Evolutionary conservation across 2,888 invertebrate species (phyloP).

Genomic region (Watsonalla binaria): DNA sequence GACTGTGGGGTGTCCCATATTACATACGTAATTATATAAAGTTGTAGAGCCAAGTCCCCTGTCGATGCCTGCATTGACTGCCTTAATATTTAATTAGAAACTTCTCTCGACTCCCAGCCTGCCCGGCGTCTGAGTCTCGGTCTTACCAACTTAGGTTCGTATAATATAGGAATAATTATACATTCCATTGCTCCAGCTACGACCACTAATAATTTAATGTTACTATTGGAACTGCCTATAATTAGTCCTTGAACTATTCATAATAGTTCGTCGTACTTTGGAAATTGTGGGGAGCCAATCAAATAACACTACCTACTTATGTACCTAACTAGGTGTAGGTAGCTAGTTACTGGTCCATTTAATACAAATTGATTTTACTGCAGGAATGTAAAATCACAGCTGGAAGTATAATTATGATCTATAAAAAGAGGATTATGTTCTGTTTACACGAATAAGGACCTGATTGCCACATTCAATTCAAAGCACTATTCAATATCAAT

Average conservation of each 20-base stretch:
- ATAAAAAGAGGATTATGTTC: too few relatives aligned
- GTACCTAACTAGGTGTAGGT: too few relatives aligned
- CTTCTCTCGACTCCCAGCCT: constrained; percentile 39
- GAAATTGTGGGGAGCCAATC: neutral
- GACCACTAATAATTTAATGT: constrained; percentile 47
- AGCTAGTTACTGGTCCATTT: neutral
- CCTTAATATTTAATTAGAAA: constrained; percentile 67
- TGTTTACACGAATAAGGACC: too few relatives aligned
- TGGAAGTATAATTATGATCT: too few relatives aligned
- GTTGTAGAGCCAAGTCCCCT: constrained; percentile 27
- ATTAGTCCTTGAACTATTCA: neutral
- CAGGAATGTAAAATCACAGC: too few relatives aligned
- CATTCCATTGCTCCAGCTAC: constrained; percentile 45
- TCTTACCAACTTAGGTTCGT: constrained; percentile 6
- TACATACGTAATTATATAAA: constrained; percentile 27
- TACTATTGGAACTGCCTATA: constrained; percentile 20
- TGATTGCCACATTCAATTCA: too few relatives aligned
- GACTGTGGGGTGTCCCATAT: neutral
- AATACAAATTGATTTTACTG: neutral
- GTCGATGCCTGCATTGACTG: constrained; percentile 39
- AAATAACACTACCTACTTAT: neutral
- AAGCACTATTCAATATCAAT: too few relatives aligned
- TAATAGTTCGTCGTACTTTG: neutral
- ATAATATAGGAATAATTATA: constrained; percentile 53
- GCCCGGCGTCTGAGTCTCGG: constrained; percentile 29